phyloP scores from a whole-genome alignment of 2,797 vertebrate genomes.

The Channallabes apus region DNA sequence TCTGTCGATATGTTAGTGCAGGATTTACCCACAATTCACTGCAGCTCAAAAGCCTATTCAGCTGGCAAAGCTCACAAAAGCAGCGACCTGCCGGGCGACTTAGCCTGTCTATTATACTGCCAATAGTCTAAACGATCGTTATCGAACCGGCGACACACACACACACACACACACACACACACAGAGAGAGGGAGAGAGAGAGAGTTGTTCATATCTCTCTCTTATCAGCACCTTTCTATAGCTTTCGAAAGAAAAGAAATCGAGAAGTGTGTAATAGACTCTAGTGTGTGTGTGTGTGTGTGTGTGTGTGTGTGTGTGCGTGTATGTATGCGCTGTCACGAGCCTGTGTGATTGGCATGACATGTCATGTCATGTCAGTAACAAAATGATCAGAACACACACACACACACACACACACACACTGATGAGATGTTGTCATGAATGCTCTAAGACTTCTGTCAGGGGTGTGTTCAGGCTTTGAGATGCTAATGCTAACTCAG shows the following conservation, averaged over 20 bases:
- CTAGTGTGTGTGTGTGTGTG: not conserved
- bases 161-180: conserved; percentile 37
- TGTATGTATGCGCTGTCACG: not conserved
- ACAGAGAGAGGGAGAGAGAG: conserved; percentile 8
- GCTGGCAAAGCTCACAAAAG: conserved; percentile 22
- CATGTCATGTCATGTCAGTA: conserved; percentile 6
- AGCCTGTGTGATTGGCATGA: not conserved
- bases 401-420: conserved; percentile 19
- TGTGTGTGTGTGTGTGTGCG: not conserved
- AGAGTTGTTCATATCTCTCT: not conserved
- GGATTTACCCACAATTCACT: conserved; percentile 38
- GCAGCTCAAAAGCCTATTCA: conserved; percentile 35
- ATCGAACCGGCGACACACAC: conserved; percentile 25
- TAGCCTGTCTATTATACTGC: conserved; percentile 37
- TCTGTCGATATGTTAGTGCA: conserved; percentile 34
- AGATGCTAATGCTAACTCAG: conserved; percentile 51
- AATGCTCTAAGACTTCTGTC: conserved; percentile 31
- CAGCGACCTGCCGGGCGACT: conserved; percentile 23
- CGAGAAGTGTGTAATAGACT: not conserved
- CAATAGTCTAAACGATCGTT: conserved; percentile 31
- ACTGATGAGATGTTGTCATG: conserved; percentile 26
- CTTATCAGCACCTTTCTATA: conserved; percentile 42
- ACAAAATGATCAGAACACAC: not conserved
- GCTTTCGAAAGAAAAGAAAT: conserved; percentile 39
- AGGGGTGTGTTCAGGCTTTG: conserved; percentile 43